phyloP scores from a whole-genome alignment of 2,888 invertebrate species.

The Lepidocyrtoides sp. region DNA sequence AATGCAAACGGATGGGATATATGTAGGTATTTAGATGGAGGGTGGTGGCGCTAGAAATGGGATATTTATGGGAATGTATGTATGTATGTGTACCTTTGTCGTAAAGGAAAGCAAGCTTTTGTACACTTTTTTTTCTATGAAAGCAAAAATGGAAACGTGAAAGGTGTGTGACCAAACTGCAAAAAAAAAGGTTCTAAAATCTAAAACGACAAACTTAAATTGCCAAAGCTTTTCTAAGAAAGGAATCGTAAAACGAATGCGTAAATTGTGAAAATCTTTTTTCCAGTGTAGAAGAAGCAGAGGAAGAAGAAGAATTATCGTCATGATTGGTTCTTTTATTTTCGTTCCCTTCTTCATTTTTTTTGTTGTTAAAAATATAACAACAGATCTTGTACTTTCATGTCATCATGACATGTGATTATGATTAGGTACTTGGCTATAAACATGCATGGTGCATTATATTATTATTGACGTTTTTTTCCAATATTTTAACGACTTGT shows the following conservation, averaged over 20 bases:
- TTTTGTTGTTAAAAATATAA: not conserved
- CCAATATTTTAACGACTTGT: slow-evolving; percentile 46
- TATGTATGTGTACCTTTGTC: not conserved
- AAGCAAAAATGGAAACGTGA: not conserved
- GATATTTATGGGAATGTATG: not conserved
- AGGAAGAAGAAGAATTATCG: not conserved
- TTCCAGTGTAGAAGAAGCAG: slow-evolving; percentile 6
- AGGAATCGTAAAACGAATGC: slow-evolving; percentile 41
- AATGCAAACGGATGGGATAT: slow-evolving; percentile 44
- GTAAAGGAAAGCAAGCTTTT: not conserved
- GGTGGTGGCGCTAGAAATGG: not conserved
- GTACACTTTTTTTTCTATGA: not conserved
- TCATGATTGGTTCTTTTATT: not conserved
- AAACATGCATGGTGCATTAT: slow-evolving; percentile 4
- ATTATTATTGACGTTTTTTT: not conserved
- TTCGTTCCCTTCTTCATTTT: not conserved
- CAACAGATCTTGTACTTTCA: not conserved
- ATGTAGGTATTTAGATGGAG: too few species aligned
- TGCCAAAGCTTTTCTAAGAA: slow-evolving; percentile 48
- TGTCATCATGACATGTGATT: slow-evolving; percentile 26
- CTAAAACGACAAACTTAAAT: slow-evolving; percentile 27
- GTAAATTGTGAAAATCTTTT: slow-evolving; percentile 57
- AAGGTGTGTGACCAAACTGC: slow-evolving; percentile 51
- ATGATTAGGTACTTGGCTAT: slow-evolving; percentile 16
- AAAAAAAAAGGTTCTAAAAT: slow-evolving; percentile 29